A percentile compares a stretch with the other conserved stretches of the same genome.
Evolutionary conservation across 2,888 invertebrate genomes (phyloP).

Genomic region (Pandemis cinnamomeana): DNA sequence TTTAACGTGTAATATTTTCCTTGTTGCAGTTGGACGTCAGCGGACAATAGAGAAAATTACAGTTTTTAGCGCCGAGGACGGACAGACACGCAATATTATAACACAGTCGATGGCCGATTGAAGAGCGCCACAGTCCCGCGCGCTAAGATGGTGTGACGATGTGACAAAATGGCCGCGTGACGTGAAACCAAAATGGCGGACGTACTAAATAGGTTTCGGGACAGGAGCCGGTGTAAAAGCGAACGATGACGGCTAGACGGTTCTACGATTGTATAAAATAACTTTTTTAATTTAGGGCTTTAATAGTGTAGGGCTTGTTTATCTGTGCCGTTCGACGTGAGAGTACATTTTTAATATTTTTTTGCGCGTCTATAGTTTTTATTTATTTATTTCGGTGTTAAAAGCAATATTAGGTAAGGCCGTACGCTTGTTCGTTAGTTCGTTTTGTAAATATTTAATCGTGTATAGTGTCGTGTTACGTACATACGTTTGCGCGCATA

Average conservation of each 20-base stretch:
- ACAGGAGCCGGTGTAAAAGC: slow-evolving; percentile 69
- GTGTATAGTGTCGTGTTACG: slow-evolving; percentile 21
- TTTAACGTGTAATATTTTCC: slow-evolving; percentile 48
- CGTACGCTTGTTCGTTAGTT: slow-evolving; percentile 44
- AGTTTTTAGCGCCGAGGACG: slow-evolving; percentile 47
- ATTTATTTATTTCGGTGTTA: slow-evolving; percentile 47
- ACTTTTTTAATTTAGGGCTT: slow-evolving; percentile 55
- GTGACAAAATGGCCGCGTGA: slow-evolving; percentile 40
- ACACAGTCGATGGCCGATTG: slow-evolving; percentile 54
- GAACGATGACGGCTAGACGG: slow-evolving; percentile 70
- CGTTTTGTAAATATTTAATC: slow-evolving; percentile 44
- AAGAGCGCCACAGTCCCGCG: slow-evolving; percentile 18
- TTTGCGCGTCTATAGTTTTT: slow-evolving; percentile 41
- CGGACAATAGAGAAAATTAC: slow-evolving; percentile 58
- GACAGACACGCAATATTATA: slow-evolving; percentile 55
- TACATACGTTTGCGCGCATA: slow-evolving; percentile 49
- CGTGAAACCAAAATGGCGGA: slow-evolving; percentile 66
- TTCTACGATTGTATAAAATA: slow-evolving; percentile 70
- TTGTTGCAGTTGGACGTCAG: slow-evolving; percentile 68
- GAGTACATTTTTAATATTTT: slow-evolving; percentile 49
- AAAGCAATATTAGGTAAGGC: slow-evolving; percentile 68
- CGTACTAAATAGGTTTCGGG: slow-evolving; percentile 74
- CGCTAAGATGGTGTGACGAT: slow-evolving; percentile 44
- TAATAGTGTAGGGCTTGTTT: slow-evolving; percentile 73
- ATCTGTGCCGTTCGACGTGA: slow-evolving; percentile 64